These are phyloP conservation scores for Drosophila miranda DNA, from an alignment of 1,140 invertebrate genomes.

Conservation along the genomic window DNA sequence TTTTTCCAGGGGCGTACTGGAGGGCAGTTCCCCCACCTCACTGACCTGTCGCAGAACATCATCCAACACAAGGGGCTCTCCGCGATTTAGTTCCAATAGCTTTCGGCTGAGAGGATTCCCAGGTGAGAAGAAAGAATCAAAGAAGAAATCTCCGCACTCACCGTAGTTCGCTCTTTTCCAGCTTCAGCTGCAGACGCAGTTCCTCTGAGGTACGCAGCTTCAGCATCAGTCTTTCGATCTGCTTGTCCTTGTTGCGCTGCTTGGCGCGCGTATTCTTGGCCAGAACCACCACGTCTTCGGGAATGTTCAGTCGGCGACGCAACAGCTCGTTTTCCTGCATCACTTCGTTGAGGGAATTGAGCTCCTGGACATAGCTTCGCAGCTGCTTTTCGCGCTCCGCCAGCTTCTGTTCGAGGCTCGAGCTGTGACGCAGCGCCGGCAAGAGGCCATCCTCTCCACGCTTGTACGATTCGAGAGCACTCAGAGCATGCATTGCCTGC, in stretches of 20 bases:
- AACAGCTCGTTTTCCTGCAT: conserved; percentile 71
- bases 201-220: conserved; percentile 80
- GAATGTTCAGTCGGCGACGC: conserved; percentile 67
- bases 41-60: conserved; percentile 49
- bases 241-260: conserved; percentile 78
- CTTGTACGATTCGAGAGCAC: conserved; percentile 72
- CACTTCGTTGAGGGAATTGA: conserved; percentile 76
- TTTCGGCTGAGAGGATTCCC: conserved; percentile 36
- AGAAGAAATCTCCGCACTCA: not conserved
- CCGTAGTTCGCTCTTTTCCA: conserved; percentile 79
- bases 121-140: not conserved
- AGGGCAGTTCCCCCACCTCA: conserved; percentile 61
- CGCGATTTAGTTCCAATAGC: conserved; percentile 42
- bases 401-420: conserved; percentile 69
- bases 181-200: conserved; percentile 74
- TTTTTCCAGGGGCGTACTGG: conserved; percentile 49
- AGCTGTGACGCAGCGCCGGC: conserved; percentile 67
- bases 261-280: conserved; percentile 71
- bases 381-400: conserved; percentile 71
- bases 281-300: conserved; percentile 71
- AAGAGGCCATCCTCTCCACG: conserved; percentile 73
- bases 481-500: conserved; percentile 72
- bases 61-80: conserved; percentile 9
- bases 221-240: conserved; percentile 72
- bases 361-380: conserved; percentile 63